Conservation (phyloP, 2,888 invertebrate genomes). For the Machimus rusticus region DNA sequence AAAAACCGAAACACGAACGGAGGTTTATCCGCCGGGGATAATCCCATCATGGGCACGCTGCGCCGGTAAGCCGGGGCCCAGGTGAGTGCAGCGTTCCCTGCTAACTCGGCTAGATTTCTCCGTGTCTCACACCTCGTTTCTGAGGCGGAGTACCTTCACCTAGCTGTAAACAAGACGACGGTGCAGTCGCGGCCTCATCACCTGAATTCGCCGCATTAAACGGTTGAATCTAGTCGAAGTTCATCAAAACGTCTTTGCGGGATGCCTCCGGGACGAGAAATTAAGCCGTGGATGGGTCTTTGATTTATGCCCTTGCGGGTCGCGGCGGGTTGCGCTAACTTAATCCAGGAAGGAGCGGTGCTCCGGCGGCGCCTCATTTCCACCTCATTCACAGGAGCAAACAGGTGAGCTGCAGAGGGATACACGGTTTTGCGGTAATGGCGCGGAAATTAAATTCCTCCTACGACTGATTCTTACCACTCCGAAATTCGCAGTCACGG, state of each 20-base stretch:
- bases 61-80: background rate
- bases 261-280: background rate
- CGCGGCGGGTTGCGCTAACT: background rate
- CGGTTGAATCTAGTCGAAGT: conserved; percentile 6
- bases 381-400: background rate
- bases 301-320: background rate
- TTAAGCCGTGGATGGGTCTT: background rate
- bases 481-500: background rate
- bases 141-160: background rate
- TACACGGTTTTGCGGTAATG: conserved; percentile 12
- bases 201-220: background rate
- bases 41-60: background rate
- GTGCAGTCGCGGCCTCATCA: background rate
- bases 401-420: conserved; percentile 13
- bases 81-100: background rate
- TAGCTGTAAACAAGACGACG: background rate
- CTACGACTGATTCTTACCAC: background rate
- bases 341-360: background rate
- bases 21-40: background rate
- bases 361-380: background rate
- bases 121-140: background rate
- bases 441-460: conserved; percentile 29
- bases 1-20: background rate
- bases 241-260: conserved; percentile 16
- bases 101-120: background rate